Conservation (phyloP, 1,140 invertebrate species). For the Drosophila varians region DNA sequence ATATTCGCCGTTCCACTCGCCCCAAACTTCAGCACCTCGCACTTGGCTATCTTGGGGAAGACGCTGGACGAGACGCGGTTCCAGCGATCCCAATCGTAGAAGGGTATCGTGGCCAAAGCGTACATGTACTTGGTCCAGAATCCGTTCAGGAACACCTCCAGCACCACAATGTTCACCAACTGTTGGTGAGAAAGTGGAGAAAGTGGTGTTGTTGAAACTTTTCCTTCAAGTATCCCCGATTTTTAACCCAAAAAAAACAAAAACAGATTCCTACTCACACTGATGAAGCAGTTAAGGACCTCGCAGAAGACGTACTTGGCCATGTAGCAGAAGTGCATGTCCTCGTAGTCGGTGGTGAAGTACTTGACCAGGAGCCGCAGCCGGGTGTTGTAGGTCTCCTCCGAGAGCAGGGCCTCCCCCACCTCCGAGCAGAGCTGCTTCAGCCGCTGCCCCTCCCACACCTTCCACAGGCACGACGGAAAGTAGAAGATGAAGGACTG, state of each 20-base stretch:
- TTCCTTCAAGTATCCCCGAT: no score
- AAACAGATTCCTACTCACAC: slow-evolving; percentile 84
- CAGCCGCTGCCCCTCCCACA: slow-evolving; percentile 88
- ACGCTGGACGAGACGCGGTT: slow-evolving; percentile 85
- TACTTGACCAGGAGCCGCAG: slow-evolving; percentile 86
- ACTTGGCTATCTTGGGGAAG: slow-evolving; percentile 92
- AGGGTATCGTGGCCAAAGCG: slow-evolving; percentile 85
- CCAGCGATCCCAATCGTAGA: slow-evolving; percentile 82
- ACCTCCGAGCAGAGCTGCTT: slow-evolving; percentile 85
- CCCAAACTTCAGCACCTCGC: slow-evolving; percentile 88
- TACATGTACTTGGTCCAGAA: slow-evolving; percentile 89
- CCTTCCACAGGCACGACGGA: slow-evolving; percentile 90
- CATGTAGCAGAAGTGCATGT: slow-evolving; percentile 88
- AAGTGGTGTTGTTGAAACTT: not conserved
- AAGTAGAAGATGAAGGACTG: slow-evolving; percentile 91
- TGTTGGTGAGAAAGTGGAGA: slow-evolving; percentile 50
- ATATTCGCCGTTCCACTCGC: slow-evolving; percentile 86
- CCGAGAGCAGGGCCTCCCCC: slow-evolving; percentile 78
- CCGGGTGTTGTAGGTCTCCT: slow-evolving; percentile 85
- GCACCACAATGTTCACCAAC: slow-evolving; percentile 86
- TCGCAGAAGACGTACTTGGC: slow-evolving; percentile 89
- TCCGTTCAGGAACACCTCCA: slow-evolving; percentile 90
- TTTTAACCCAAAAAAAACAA: no score
- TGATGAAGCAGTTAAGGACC: slow-evolving; percentile 89
- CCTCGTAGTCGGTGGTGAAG: slow-evolving; percentile 85